phyloP scores from a whole-genome alignment of 2,113 vertebrate genomes.

The Dicaeum eximium region DNA sequence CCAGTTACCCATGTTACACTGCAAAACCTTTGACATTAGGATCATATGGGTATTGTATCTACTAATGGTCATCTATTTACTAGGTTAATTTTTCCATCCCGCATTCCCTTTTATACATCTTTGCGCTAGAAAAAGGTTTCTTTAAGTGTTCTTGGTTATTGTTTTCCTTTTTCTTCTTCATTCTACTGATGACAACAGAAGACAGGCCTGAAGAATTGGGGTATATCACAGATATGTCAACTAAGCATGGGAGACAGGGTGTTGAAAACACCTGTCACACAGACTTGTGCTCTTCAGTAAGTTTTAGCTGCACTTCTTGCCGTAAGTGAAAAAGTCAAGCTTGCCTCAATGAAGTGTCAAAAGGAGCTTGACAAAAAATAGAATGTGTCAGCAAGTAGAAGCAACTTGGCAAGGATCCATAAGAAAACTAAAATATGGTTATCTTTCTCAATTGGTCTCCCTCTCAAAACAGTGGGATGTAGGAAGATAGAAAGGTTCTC shows the following conservation, averaged over 20 bases:
- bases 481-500: neutral
- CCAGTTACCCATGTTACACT: neutral
- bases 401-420: neutral
- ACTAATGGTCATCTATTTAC: neutral
- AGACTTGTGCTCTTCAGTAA: neutral
- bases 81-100: neutral
- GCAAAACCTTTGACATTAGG: neutral
- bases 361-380: neutral
- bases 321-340: neutral
- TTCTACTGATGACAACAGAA: neutral
- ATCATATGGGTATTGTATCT: fast-evolving
- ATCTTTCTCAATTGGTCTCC: neutral
- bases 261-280: neutral
- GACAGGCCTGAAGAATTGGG: neutral
- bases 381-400: neutral
- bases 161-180: neutral
- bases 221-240: neutral
- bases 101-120: neutral
- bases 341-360: neutral
- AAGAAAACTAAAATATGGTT: neutral
- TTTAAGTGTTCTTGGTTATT: neutral
- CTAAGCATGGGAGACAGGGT: neutral
- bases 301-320: neutral
- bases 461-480: neutral
- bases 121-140: neutral